These are phyloP conservation scores for Lordiphosa fenestrarum DNA, from an alignment of 2,888 invertebrate species.

Conservation along the genomic window DNA sequence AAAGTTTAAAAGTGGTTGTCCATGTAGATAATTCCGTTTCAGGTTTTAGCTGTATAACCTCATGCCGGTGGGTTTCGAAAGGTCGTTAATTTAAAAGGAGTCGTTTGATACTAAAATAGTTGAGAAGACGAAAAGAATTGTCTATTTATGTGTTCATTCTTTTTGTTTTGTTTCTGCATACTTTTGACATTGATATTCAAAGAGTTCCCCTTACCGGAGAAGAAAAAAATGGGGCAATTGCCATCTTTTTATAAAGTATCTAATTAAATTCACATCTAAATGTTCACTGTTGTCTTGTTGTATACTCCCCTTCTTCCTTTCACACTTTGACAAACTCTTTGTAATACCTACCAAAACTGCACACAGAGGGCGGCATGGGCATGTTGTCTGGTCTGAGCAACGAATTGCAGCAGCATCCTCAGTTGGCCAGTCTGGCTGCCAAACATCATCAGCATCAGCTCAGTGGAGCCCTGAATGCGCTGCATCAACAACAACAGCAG, in stretches of 20 bases:
- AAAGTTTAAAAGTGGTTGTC: no score
- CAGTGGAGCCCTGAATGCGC: slow-evolving; percentile 60
- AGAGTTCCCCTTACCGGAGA: background rate
- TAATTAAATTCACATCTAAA: slow-evolving; percentile 26
- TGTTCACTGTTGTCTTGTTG: slow-evolving; percentile 21
- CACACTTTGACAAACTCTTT: slow-evolving; percentile 10
- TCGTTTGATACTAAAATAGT: no score
- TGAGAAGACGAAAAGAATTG: no score
- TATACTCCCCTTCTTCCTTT: slow-evolving; percentile 13
- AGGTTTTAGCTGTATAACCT: no score
- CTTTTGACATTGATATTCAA: no score
- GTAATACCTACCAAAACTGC: slow-evolving; percentile 10
- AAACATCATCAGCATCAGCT: slow-evolving; percentile 76
- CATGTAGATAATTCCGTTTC: no score
- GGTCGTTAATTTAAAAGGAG: no score
- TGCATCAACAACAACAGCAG: slow-evolving; percentile 47
- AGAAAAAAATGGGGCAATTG: background rate
- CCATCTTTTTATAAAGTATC: background rate
- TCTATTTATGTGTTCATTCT: no score
- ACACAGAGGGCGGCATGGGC: slow-evolving; percentile 71
- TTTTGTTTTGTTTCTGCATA: no score
- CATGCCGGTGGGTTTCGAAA: no score
- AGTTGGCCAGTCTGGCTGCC: slow-evolving; percentile 59
- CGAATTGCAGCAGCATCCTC: slow-evolving; percentile 53
- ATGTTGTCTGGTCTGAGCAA: slow-evolving; percentile 71